phyloP scores from a whole-genome alignment of 2,888 invertebrate species.

The Brachyptera risi region DNA sequence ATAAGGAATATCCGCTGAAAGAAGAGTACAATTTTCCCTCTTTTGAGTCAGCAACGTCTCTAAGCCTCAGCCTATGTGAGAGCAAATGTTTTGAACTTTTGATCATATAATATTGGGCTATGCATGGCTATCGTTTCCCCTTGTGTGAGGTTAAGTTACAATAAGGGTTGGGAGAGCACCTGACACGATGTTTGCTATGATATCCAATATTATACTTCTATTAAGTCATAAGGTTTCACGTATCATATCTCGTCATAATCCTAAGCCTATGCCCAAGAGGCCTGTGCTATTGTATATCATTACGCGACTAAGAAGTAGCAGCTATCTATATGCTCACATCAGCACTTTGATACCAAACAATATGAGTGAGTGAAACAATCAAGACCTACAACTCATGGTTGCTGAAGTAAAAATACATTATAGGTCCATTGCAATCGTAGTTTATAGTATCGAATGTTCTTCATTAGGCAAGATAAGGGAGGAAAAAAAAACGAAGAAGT shows the following conservation, averaged over 20 bases:
- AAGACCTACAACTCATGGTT: too few species aligned
- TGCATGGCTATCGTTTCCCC: neutral
- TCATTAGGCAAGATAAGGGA: too few species aligned
- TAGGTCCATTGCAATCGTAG: too few species aligned
- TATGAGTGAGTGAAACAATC: too few species aligned
- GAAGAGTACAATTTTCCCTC: neutral
- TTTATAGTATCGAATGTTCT: too few species aligned
- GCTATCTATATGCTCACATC: too few species aligned
- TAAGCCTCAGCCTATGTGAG: neutral
- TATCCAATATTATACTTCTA: neutral
- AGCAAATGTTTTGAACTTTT: constrained; percentile 16
- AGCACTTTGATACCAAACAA: too few species aligned
- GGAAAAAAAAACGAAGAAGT: too few species aligned
- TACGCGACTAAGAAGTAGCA: too few species aligned
- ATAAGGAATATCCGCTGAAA: constrained; percentile 5
- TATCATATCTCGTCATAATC: constrained; percentile 17
- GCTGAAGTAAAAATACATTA: too few species aligned
- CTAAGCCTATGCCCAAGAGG: too few species aligned
- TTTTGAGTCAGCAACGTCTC: neutral
- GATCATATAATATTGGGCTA: neutral
- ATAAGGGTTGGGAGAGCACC: neutral
- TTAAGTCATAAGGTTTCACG: constrained; percentile 12
- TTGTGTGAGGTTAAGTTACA: neutral
- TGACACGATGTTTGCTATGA: neutral
- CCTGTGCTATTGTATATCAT: too few species aligned